Evolutionary conservation across 1,140 invertebrate genomes (phyloP).

Genomic region (Cherax destructor): DNA sequence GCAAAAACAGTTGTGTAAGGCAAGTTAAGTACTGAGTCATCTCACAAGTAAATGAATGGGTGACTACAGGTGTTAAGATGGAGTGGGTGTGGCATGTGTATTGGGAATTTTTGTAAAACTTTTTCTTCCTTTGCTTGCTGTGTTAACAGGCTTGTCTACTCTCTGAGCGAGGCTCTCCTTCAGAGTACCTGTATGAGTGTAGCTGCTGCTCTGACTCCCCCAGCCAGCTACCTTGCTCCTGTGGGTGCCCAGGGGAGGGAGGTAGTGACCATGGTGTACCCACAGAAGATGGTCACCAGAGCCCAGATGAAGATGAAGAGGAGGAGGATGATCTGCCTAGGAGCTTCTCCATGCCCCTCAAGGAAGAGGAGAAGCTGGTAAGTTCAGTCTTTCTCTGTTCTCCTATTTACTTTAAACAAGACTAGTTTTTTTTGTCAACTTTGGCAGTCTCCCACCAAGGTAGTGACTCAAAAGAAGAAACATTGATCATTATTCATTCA

Average conservation of each 20-base stretch:
- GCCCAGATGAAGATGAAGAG: background rate
- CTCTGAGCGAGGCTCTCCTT: conserved; percentile 34
- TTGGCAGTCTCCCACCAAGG: too few species aligned
- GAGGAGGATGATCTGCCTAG: background rate
- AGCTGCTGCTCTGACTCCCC: conserved; percentile 54
- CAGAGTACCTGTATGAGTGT: conserved; percentile 48
- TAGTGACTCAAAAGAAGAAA: too few species aligned
- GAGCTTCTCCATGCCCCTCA: conserved; percentile 44
- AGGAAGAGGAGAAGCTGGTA: conserved; percentile 21
- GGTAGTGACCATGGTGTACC: background rate
- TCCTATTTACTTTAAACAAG: too few species aligned
- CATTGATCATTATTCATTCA: too few species aligned
- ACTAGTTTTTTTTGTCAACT: too few species aligned
- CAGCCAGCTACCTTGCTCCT: conserved; percentile 29
- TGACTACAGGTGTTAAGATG: too few species aligned
- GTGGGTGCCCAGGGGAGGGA: conserved; percentile 23
- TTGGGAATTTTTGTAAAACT: too few species aligned
- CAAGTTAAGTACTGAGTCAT: too few species aligned
- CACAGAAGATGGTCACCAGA: background rate
- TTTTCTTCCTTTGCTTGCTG: background rate
- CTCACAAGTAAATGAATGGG: too few species aligned
- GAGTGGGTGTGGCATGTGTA: too few species aligned
- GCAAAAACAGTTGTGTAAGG: too few species aligned
- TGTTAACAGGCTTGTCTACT: conserved; percentile 17
- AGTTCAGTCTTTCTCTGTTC: background rate